Evolutionary conservation across 23 tunicate genomes (phyloP), one percentile per base, ranked within the genome.

Genomic region (Phallusia fumigata): DNA sequence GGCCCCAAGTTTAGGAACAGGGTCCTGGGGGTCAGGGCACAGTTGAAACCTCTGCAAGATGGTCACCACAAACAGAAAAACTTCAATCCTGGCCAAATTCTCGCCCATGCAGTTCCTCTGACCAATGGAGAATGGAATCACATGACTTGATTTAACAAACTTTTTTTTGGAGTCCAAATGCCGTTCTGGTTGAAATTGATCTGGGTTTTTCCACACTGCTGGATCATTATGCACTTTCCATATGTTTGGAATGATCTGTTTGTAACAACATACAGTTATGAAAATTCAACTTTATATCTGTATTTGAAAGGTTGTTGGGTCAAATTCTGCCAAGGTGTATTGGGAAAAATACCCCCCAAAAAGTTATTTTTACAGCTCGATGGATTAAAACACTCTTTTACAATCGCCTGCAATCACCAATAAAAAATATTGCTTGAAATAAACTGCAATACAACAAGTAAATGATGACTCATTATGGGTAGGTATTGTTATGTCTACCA

Each of bases 71-170:
- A 58, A 58, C 69, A 58, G 69, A 24, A 58, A 58, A 13, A 58
- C 69, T 58, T 58, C 69, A 8, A 58, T 58, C 16, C 69, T 22
- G 13, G 69, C 69, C 16, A 58, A 58, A 58, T 58, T 58, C 69
- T 58, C 69, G 1, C 69, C 69, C 69, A 58, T 58, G 69, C 69
- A 58, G 28, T 58, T 58, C 13, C 69, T 58, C 69, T 58, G 69
- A 5, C 69, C 69, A 24, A 58, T 58, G 69, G 69, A 58, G 13
- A 58, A 58, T 3, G 69, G 69, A 58, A 58, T 58, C 16, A 58
- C 69, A 2, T 58, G 69, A 58, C 16, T 58, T 24, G 16, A 58
- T 58, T 58, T 58, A 16, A 58, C 69, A 24, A 58, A 58, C 16
- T 58, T 58, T 58, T 16, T 16, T 5, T 58, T 16, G 11, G 26